Evolutionary conservation across 2,888 invertebrate species (phyloP).

Genomic region (Chaitophorus viminalis): DNA sequence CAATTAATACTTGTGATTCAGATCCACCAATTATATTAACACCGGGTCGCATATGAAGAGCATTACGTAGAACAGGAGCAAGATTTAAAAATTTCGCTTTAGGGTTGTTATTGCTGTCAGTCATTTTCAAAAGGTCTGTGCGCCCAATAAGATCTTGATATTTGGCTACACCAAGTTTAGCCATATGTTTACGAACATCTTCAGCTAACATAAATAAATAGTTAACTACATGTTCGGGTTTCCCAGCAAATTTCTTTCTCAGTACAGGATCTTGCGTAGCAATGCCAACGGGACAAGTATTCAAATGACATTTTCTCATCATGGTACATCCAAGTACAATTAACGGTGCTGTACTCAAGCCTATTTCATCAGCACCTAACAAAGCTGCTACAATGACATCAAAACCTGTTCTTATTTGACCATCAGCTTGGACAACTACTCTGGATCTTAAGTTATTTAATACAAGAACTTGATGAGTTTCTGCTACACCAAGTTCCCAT

Average conservation of each 20-base stretch:
- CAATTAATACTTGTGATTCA: slow-evolving; percentile 73
- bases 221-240: slow-evolving; percentile 97
- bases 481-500: slow-evolving; percentile 98
- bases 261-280: slow-evolving; percentile 97
- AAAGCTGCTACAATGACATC: slow-evolving; percentile 96
- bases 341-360: slow-evolving; percentile 97
- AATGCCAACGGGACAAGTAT: slow-evolving; percentile 98
- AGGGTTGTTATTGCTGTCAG: slow-evolving; percentile 74
- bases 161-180: slow-evolving; percentile 85
- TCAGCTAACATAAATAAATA: slow-evolving; percentile 98
- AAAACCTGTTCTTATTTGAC: slow-evolving; percentile 93
- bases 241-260: slow-evolving; percentile 95
- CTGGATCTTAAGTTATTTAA: slow-evolving; percentile 92
- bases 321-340: slow-evolving; percentile 99
- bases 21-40: slow-evolving; percentile 92
- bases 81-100: slow-evolving; percentile 90
- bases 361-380: slow-evolving; percentile 97
- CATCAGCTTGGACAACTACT: slow-evolving; percentile 95
- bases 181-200: slow-evolving; percentile 93
- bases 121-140: slow-evolving; percentile 85
- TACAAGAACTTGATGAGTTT: slow-evolving; percentile 96
- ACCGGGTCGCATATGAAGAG: slow-evolving; percentile 87
- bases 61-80: slow-evolving; percentile 86
- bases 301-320: slow-evolving; percentile 99
- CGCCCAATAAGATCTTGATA: slow-evolving; percentile 93